Evolutionary conservation across 1,140 invertebrate species (phyloP), one percentile per base, ranked within the genome.

Genomic region (Drosophila pseudoananassae): DNA sequence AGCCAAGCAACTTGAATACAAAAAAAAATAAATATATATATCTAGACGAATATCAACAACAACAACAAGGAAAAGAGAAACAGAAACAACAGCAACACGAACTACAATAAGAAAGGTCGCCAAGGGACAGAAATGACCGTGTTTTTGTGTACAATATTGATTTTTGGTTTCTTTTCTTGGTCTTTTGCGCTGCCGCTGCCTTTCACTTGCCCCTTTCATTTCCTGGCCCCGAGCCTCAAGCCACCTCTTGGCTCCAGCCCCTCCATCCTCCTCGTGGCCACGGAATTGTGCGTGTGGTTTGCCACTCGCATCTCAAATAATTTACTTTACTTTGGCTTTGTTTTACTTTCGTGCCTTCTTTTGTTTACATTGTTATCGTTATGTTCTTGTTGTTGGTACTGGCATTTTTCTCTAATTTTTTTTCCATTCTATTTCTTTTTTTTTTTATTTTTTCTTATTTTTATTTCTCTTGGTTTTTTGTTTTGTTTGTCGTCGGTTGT

Each of bases 61-160:
- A 63, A 17, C n/a, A 65, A 43, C 33, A 51, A 12, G 2, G 20
- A 20, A 20, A 40, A 54, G 45, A 40, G 1, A 43, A 14, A 43
- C 38, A 27, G 25, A 27, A 27, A 14, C n/a, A 58, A 31, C 8
- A 53, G 8, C 55, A 71, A 54, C 57, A 73, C 53, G 33, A 64
- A 69, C 40, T 69, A 68, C 65, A 49, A 69, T 68, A 64, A 51
- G 46, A 81, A 61, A 65, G 45, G 76, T 63, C 69, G 69, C 77
- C 75, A 65, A 64, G 64, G 78, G 71, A 46, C 68, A 74, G 72
- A 76, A 76, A 76, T 76, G 75, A 71, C 77, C 77, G 78, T 87
- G 78, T 81, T 75, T 77, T 85, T 87, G 64, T 85, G 77, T 68
- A 85, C 78, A 54, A 77, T 85, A 85, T 85, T 85, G 82, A 85